Evolutionary conservation across 2,113 vertebrate species (phyloP), one percentile per base, ranked within the genome.

Genomic region (Megaceryle maxima): DNA sequence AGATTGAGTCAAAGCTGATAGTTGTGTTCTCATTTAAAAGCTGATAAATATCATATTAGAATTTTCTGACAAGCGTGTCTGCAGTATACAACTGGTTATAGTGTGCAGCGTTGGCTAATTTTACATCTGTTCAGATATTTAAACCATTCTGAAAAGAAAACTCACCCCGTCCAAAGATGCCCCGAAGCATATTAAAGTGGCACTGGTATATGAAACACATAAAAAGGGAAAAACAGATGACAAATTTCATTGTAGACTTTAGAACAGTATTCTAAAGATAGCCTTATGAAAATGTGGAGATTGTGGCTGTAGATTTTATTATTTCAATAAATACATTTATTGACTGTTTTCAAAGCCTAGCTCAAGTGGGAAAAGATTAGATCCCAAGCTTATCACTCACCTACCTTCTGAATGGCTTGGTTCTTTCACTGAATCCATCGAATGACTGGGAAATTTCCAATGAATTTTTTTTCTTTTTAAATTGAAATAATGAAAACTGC

Each of bases 41-140:
- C 41, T 91, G 88, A 91, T 66, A 92, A 92, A 88, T 87, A 81
- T 37, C 21, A 43, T 70, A 92, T 69, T 29, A 63, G 37, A 89
- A 79, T 92, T 88, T 96, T 88, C 66, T 84, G 69, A 92, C 69
- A 74, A 84, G 73, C 31, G 39, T 72, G 12, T 92, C 50, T 67
- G 57, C 73, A 75, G 22, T 33, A 68, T 56, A 21, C 25, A 88
- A 88, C 56, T 78, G 50, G 28, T 76, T 88, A 37, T 75, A 37
- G 5, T 17, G 7, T 60, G 60, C 69, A 88, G 19, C 1, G 1
- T 25, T 66, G 39, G 19, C 55, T 93, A 84, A 94, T 95, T 91
- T 94, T 95, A 59, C 91, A 77, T 91, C 87, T 94, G 90, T 91
- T 96, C 68, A 68, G 80, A 89, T 62, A 68, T 81, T 83, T 75